Percentiles rank a stretch among this genome's conserved stretches.
Evolutionary conservation across 2,797 vertebrate species (phyloP).

Genomic region (Bovichtus variegatus): DNA sequence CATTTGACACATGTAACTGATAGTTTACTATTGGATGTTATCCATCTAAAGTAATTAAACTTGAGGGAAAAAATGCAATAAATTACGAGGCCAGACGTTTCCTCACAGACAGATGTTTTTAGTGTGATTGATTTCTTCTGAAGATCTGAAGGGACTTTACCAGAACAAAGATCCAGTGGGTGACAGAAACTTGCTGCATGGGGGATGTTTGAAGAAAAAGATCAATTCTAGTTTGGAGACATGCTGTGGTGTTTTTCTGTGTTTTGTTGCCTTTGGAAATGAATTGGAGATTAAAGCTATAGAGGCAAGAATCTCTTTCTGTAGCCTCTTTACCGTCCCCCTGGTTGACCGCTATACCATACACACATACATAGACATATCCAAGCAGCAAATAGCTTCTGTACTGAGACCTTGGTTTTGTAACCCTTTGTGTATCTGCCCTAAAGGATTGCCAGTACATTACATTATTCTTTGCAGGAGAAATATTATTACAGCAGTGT

Average conservation of each 20-base stretch:
- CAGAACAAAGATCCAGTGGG: constrained; percentile 68
- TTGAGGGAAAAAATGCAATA: constrained; percentile 11
- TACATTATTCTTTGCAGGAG: neutral
- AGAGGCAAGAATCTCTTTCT: constrained; percentile 33
- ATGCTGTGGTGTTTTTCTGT: constrained; percentile 61
- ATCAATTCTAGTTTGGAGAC: constrained; percentile 69
- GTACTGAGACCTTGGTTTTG: neutral
- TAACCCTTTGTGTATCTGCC: neutral
- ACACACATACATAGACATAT: neutral
- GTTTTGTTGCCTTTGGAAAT: constrained; percentile 61
- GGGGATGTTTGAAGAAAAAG: constrained; percentile 50
- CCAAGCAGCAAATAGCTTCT: neutral
- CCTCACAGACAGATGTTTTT: constrained; percentile 39
- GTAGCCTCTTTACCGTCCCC: constrained; percentile 34
- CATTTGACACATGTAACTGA: constrained; percentile 25
- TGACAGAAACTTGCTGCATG: constrained; percentile 62
- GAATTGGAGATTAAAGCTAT: constrained; percentile 65
- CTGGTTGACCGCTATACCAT: constrained; percentile 47
- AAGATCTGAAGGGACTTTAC: constrained; percentile 43
- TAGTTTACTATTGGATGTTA: constrained; percentile 19
- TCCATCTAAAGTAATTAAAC: constrained; percentile 49
- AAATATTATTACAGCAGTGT: neutral
- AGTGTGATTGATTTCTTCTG: constrained; percentile 52
- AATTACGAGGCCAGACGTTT: constrained; percentile 33
- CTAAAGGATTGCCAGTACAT: constrained; percentile 7